Percentiles rank a stretch among this genome's conserved stretches.
Evolutionary conservation across 2,888 invertebrate genomes (phyloP).

Genomic region (Agonopterix subpropinquella): DNA sequence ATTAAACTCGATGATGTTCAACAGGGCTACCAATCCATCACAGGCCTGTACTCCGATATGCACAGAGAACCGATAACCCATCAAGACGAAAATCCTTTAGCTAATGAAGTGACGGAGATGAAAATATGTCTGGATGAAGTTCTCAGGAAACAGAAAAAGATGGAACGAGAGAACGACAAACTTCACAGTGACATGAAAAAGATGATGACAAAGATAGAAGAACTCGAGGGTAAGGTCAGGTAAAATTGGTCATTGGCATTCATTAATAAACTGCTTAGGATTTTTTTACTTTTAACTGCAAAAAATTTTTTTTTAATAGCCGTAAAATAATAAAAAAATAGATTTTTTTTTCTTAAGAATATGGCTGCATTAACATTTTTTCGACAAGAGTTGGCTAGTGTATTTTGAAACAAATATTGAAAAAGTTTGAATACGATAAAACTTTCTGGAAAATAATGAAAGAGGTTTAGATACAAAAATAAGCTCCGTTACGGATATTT

Average conservation of each 20-base stretch:
- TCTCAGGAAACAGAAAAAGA: slow-evolving; percentile 35
- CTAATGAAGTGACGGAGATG: slow-evolving; percentile 40
- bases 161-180: slow-evolving; percentile 44
- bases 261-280: neutral
- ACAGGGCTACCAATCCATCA: slow-evolving; percentile 60
- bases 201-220: slow-evolving; percentile 48
- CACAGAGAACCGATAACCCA: slow-evolving; percentile 11
- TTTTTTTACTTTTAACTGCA: too few species aligned
- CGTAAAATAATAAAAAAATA: too few species aligned
- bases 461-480: too few species aligned
- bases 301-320: too few species aligned
- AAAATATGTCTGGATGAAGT: slow-evolving; percentile 40
- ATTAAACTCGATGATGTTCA: neutral
- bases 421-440: too few species aligned
- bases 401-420: too few species aligned
- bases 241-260: slow-evolving; percentile 21
- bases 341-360: too few species aligned
- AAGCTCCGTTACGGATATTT: too few species aligned
- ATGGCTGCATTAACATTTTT: too few species aligned
- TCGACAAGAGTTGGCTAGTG: too few species aligned
- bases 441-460: too few species aligned
- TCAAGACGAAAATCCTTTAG: slow-evolving; percentile 18
- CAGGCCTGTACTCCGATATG: slow-evolving; percentile 46
- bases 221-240: slow-evolving; percentile 58
- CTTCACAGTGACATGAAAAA: slow-evolving; percentile 45